A percentile compares a stretch with the other conserved stretches of the same genome.
Evolutionary conservation across 2,888 invertebrate species (phyloP).

Genomic region (Liodrosophila aerea): DNA sequence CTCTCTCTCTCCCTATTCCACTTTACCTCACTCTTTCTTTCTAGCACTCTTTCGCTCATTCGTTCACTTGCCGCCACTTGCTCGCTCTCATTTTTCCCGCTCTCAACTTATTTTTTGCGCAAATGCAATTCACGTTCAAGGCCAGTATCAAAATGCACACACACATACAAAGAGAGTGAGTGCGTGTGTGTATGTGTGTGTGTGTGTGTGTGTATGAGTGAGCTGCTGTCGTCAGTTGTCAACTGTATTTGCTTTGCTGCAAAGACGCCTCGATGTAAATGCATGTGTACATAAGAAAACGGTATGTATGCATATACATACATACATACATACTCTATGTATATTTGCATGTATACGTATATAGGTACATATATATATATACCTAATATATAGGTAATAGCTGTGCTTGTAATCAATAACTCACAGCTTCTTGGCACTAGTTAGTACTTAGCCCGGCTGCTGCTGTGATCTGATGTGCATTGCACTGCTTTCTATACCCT

Average conservation of each 20-base stretch:
- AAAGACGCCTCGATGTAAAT: conserved; percentile 30
- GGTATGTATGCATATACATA: conserved; percentile 2
- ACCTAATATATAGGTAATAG: not conserved
- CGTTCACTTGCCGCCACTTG: too few relatives aligned
- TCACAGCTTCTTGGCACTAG: conserved; percentile 44
- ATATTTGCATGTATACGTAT: too few relatives aligned
- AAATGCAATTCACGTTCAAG: conserved; percentile 83
- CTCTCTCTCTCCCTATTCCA: conserved; percentile 3
- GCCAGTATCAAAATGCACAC: conserved; percentile 70
- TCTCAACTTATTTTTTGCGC: conserved; percentile 31
- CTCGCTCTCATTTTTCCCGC: not conserved
- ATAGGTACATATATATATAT: not conserved
- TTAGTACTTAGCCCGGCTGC: conserved; percentile 5
- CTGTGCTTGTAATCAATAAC: conserved; percentile 54
- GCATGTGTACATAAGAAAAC: conserved; percentile 4
- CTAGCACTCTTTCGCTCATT: too few relatives aligned
- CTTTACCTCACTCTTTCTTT: conserved; percentile 1
- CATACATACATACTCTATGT: not conserved
- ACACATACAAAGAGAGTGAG: not conserved
- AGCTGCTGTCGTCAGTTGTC: conserved; percentile 59
- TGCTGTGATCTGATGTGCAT: not conserved
- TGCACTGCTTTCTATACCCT: conserved; percentile 3
- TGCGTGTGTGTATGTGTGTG: not conserved
- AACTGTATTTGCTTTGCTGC: conserved; percentile 52
- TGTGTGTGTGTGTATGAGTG: conserved; percentile 13